Evolutionary conservation across 1,140 invertebrate genomes (phyloP), one percentile per base, ranked within the genome.

Genomic region (Bombus affinis): DNA sequence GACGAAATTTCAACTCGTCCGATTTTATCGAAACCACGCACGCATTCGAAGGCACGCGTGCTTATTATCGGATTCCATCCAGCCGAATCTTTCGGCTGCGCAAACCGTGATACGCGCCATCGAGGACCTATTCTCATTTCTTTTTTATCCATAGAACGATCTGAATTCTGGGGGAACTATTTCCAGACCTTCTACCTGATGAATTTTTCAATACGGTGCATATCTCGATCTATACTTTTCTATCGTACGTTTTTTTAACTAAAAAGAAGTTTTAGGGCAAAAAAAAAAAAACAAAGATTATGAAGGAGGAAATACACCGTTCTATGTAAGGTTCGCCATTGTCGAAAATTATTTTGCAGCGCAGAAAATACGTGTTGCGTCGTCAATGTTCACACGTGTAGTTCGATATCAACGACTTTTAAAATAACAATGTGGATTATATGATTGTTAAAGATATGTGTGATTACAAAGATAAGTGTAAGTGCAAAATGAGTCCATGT

Each of bases 121-220:
- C 28, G 59, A 62, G 28, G 9, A 59, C 25, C 25, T 13, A 62
- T 62, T n/a, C 59, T 62, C 59, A n/a, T 62, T 68, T 25, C 35
- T 37, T 71, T 71, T 39, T 28, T 28, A 72, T n/a, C 37, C 12
- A n/a, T n/a, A 12, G 37, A 71, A 28, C 35, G 68, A 39, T 39
- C 37, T 12, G 18, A 70, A 70, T 39, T 71, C 35, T 4, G 22
- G 9, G 5, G 12, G 10, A 71, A 71, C 35, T 39, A 32, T 39
- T 39, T 5, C 12, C 22, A 71, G 35, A 37, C 22, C 25, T n/a
- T 35, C 25, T 47, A 32, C 47, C 68, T 81, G 65, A 72, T 89
- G 81, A 87, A 85, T 89, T 81, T 81, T 78, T 65, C 59, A 89
- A 76, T 87, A 74, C n/a, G 35, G 8, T 12, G 73, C 47, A 42